These are phyloP conservation scores for Columba livia DNA, from an alignment of 2,113 vertebrate genomes.

Conservation along the genomic window DNA sequence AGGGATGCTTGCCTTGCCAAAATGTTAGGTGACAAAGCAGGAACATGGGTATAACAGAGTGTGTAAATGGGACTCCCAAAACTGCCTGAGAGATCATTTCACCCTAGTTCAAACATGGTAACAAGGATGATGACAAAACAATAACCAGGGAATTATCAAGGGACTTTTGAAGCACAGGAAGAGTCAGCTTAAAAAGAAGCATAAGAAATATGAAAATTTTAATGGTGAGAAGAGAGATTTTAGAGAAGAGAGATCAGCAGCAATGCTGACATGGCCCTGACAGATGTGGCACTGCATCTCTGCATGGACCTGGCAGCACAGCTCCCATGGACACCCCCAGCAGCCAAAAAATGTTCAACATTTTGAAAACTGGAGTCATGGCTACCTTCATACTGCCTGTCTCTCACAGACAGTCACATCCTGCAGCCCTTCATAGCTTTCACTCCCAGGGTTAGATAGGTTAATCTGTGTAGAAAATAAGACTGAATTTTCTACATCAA, in stretches of 20 bases:
- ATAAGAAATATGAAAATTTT: not conserved
- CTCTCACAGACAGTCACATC: not conserved
- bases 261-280: not conserved
- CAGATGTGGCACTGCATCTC: not conserved
- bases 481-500: not conserved
- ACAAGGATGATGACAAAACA: not conserved
- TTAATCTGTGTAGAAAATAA: not conserved
- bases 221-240: not conserved
- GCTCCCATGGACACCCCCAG: fast-evolving
- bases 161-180: not conserved
- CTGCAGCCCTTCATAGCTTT: not conserved
- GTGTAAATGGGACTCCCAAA: not conserved
- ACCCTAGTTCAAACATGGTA: not conserved
- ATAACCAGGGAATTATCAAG: not conserved
- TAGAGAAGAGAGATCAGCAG: not conserved
- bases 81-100: not conserved
- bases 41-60: not conserved
- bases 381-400: not conserved
- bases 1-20: not conserved
- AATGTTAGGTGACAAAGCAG: not conserved
- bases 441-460: not conserved
- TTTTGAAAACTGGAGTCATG: not conserved
- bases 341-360: not conserved
- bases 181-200: not conserved
- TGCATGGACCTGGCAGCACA: not conserved